Base-by-base conservation (phyloP, 2,888 invertebrate species). In the Platypus cylindrus region DNA sequence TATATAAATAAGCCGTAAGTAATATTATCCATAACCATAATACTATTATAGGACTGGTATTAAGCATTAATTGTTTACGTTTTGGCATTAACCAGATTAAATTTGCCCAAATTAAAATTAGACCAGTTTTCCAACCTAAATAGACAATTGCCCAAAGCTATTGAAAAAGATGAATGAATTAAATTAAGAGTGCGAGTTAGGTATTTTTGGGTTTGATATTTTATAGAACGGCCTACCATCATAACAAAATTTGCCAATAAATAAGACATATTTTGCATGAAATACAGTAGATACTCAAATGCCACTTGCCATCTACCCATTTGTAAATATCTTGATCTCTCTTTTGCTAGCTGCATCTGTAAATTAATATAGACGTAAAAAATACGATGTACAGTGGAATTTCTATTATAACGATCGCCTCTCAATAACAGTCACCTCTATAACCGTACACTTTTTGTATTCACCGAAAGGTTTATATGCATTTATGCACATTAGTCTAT, bases 31-130 rank as follows among this genome's bases (percentile, higher is more conserved):
- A 38, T 9, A 40, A 25, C 17, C 26, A 43, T 13, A 14, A 17
- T 2, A 40, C 35, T n/a, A 43, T 14, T 5, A 40, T 17, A 3
- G 43, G 43, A 16, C 43, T 43, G 3, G 36, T 23, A 8, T 11
- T 8, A 9, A 40, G 20, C 31, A 38, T 40, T 4, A 36, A 15
- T 12, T 26, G 25, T 17, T 36, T 37, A n/a, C 27, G 28, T 11
- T 14, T 30, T 2, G 43, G 43, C 8, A 40, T 16, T 5, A 43
- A 16, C 43, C 40, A 43, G 8, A 43, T 31, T 1, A 40, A 12
- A 17, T 38, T 43, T 13, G 43, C 43, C 40, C 40, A 43, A 7
- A 36, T 20, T n/a, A 43, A 17, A 2, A 40, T 25, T 5, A 38
- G 16, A 5, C 37, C 11, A 3, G 28, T 30, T 29, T 31, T 38